Conservation (phyloP, 2,113 vertebrate species). For the Penelope pileata region DNA sequence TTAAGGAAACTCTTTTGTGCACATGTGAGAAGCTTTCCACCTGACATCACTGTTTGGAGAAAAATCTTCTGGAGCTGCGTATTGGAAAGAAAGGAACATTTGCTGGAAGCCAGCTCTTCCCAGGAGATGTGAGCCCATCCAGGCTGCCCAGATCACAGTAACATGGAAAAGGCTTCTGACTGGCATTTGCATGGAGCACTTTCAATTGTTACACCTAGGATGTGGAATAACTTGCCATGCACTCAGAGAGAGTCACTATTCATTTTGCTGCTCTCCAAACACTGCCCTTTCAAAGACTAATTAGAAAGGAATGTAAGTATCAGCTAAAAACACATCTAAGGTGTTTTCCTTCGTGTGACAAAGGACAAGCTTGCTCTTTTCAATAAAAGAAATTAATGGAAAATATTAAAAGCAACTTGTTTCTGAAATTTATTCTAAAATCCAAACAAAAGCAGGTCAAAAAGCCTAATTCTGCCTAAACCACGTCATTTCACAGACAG, state of each 20-base stretch:
- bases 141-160: background rate
- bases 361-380: background rate
- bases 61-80: background rate
- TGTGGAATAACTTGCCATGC: background rate
- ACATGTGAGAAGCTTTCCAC: background rate
- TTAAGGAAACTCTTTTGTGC: background rate
- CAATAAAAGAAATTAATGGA: background rate
- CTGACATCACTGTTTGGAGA: no score
- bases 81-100: background rate
- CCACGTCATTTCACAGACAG: background rate
- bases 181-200: accelerated
- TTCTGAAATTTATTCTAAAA: background rate
- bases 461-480: background rate
- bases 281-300: background rate
- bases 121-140: background rate
- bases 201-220: background rate
- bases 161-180: background rate
- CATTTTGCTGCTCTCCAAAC: background rate
- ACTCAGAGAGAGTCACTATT: background rate
- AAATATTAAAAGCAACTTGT: background rate
- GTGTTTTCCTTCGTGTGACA: background rate
- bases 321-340: background rate
- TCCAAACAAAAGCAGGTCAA: background rate
- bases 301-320: background rate
- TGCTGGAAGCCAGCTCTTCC: background rate